A percentile compares a stretch with the other conserved stretches of the same genome.
Evolutionary conservation across 2,113 vertebrate genomes (phyloP).

Genomic region (Pedetes capensis): DNA sequence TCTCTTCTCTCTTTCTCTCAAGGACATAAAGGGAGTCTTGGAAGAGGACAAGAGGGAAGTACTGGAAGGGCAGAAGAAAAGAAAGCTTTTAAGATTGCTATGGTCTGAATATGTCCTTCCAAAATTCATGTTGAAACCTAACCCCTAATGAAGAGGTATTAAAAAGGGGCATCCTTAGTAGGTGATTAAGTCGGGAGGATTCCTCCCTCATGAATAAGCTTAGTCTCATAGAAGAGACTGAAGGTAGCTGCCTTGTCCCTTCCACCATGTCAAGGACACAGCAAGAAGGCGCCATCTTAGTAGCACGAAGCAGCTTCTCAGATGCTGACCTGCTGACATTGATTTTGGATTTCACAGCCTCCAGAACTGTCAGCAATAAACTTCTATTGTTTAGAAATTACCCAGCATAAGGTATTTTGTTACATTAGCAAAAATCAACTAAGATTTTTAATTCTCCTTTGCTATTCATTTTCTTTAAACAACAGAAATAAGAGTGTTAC

Average conservation of each 20-base stretch:
- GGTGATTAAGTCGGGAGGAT: neutral
- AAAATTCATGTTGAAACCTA: no score
- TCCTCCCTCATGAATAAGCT: neutral
- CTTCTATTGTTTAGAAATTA: neutral
- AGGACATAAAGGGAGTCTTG: neutral
- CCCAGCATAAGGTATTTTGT: neutral
- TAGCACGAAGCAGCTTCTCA: neutral
- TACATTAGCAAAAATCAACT: neutral
- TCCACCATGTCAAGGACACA: neutral
- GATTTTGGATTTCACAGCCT: neutral
- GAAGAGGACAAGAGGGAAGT: neutral
- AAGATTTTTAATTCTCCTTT: slow-evolving; percentile 1
- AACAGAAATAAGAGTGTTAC: no score
- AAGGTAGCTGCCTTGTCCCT: neutral
- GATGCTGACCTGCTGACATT: no score
- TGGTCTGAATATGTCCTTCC: neutral
- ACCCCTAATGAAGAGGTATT: no score
- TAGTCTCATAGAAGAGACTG: neutral
- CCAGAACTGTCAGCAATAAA: neutral
- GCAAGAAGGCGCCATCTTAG: neutral
- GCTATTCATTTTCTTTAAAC: slow-evolving; percentile 13
- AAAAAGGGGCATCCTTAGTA: neutral
- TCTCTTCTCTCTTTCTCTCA: neutral
- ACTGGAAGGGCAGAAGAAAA: neutral
- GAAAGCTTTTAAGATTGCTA: neutral